Percentiles rank a stretch among this genome's conserved stretches.
phyloP scores from a whole-genome alignment of 1,140 invertebrate genomes.

The Heliconius congener region DNA sequence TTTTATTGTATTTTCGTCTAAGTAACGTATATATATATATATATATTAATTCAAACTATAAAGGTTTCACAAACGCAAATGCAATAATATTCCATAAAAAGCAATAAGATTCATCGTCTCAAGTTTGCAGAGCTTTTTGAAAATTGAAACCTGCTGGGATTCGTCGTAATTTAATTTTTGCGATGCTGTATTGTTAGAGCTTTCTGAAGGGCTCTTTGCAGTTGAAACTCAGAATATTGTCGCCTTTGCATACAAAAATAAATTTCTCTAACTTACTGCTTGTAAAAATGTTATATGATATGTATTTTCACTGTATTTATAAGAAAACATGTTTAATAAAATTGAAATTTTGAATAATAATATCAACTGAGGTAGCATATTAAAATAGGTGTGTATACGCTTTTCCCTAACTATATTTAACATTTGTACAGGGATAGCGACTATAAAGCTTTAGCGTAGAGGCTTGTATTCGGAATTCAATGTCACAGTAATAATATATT shows the following conservation, averaged over 20 bases:
- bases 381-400: too few species aligned
- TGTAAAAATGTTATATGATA: slow-evolving; percentile 24
- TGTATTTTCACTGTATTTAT: not conserved
- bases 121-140: slow-evolving; percentile 63
- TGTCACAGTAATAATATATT: not conserved
- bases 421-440: too few species aligned
- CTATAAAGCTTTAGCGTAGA: too few species aligned
- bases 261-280: slow-evolving; percentile 35
- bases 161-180: slow-evolving; percentile 77
- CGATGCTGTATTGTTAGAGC: slow-evolving; percentile 69
- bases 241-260: slow-evolving; percentile 43
- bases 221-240: slow-evolving; percentile 56
- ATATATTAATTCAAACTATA: slow-evolving; percentile 17
- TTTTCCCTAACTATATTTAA: not conserved
- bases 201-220: slow-evolving; percentile 60
- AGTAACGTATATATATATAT: not conserved
- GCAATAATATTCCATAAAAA: slow-evolving; percentile 66
- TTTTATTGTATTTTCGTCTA: not conserved
- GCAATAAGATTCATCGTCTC: slow-evolving; percentile 58
- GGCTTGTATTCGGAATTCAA: too few species aligned
- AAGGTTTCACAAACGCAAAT: slow-evolving; percentile 38
- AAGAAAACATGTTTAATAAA: not conserved
- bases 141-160: slow-evolving; percentile 73
- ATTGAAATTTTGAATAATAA: not conserved
- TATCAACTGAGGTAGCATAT: too few species aligned